Conservation (phyloP, 2,797 vertebrate species). For the Periparus ater region DNA sequence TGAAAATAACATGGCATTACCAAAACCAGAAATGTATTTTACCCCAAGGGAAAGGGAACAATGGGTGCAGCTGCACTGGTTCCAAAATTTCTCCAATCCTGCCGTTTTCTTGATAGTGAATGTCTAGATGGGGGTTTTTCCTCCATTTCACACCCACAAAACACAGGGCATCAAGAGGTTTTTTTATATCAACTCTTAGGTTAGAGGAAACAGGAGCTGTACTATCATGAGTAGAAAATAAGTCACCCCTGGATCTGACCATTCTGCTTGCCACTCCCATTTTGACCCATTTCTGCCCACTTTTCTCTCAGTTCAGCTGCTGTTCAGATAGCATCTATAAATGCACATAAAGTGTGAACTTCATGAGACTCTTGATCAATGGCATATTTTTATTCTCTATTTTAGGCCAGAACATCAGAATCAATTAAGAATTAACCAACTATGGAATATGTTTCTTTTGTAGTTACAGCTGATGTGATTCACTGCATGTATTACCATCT, state of each 20-base stretch:
- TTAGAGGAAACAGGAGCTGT: neutral
- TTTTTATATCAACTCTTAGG: neutral
- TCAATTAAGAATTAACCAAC: neutral
- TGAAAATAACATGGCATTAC: neutral
- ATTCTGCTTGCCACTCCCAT: neutral
- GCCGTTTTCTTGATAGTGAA: neutral
- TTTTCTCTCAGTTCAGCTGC: neutral
- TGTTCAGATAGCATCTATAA: neutral
- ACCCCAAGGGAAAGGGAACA: neutral
- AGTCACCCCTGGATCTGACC: neutral
- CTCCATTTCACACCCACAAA: neutral
- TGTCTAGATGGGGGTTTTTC: neutral
- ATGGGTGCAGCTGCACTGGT: neutral
- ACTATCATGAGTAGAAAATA: neutral
- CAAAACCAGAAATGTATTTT: neutral
- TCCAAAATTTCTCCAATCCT: neutral
- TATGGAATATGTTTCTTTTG: neutral
- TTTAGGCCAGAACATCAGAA: neutral
- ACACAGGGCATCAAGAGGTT: rapidly evolving
- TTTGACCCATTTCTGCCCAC: neutral
- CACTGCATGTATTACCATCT: neutral
- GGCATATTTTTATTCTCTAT: neutral
- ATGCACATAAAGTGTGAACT: neutral
- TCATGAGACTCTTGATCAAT: neutral
- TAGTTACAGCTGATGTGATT: neutral